Base-by-base conservation (phyloP, 35 echinoderm and acorn worm genomes). In the Ophioderma brevispina region DNA sequence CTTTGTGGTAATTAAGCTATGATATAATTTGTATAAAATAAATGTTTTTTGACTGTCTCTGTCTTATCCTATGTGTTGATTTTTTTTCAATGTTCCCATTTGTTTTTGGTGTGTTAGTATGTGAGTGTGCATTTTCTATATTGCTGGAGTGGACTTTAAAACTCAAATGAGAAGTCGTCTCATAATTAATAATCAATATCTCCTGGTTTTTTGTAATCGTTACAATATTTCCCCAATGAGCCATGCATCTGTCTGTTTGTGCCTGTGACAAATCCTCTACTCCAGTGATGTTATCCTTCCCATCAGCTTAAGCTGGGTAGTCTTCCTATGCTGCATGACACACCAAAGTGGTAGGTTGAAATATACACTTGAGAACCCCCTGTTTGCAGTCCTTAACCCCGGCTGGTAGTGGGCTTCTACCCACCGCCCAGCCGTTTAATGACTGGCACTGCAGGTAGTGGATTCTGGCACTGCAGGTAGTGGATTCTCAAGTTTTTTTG, bases 181-280 rank as follows among this genome's bases (percentile, higher is more conserved):
- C n/a, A n/a, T n/a, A n/a, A n/a, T n/a, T n/a, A n/a, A n/a, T n/a
- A n/a, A n/a, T n/a, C n/a, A n/a, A n/a, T n/a, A n/a, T n/a, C n/a
- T n/a, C n/a, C n/a, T n/a, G n/a, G n/a, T n/a, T n/a, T n/a, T n/a
- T n/a, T n/a, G n/a, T n/a, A n/a, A n/a, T n/a, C n/a, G n/a, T n/a
- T n/a, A n/a, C n/a, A n/a, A n/a, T 30, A 3, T 30, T 30, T 6
- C 59, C 28, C 59, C 15, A 70, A 70, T 70, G 59, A 70, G 59
- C 59, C 59, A 70, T 70, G 59, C 59, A 70, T 70, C 59, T 70
- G 59, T 70, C n/a, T 70, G 59, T 70, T 70, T 70, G 15, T 30
- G 17, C 23, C 28, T 25, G n/a, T 70, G 23, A 2, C 1, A 70
- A 70, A 70, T 30, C 15, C 59, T 70, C 59, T 46, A 46, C 59